These are phyloP conservation scores for Drosophila mimetica DNA, from an alignment of 2,888 invertebrate genomes.

Conservation along the genomic window DNA sequence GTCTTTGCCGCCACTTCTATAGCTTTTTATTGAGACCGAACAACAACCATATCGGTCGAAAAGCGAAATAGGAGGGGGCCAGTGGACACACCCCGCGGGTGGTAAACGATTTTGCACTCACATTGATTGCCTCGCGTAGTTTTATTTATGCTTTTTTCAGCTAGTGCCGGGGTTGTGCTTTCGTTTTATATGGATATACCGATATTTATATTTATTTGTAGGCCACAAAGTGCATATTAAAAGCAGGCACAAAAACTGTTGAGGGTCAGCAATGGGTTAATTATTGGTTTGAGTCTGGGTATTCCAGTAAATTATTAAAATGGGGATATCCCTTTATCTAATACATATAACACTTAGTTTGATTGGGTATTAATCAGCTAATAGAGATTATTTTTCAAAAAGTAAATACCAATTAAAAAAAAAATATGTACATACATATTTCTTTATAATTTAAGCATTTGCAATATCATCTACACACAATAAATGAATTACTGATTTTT, in stretches of 20 bases:
- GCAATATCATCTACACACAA: too few species aligned
- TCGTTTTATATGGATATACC: constrained; percentile 30
- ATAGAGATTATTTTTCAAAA: background rate
- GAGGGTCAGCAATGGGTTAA: constrained; percentile 48
- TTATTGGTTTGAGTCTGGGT: constrained; percentile 23
- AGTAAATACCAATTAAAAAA: background rate
- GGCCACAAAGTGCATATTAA: constrained; percentile 77
- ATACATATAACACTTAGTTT: constrained; percentile 26
- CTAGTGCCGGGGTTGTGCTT: constrained; percentile 23
- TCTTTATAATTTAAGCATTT: too few species aligned
- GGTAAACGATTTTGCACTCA: constrained; percentile 77
- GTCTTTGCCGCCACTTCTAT: constrained; percentile 5
- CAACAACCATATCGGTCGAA: constrained; percentile 23
- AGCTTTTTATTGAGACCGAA: constrained; percentile 69
- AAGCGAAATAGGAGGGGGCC: constrained; percentile 1
- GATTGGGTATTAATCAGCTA: constrained; percentile 25
- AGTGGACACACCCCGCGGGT: constrained; percentile 67
- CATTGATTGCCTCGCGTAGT: constrained; percentile 75
- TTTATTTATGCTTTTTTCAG: constrained; percentile 68
- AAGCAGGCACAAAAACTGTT: constrained; percentile 42
- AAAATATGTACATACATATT: too few species aligned
- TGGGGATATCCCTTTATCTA: constrained; percentile 9
- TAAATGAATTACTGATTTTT: background rate
- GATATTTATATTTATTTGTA: constrained; percentile 67
- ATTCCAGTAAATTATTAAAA: constrained; percentile 34